Percentiles rank a stretch among this genome's conserved stretches.
These are phyloP conservation scores for Teinopalpus imperialis DNA, from an alignment of 2,888 invertebrate species.

Conservation along the genomic window DNA sequence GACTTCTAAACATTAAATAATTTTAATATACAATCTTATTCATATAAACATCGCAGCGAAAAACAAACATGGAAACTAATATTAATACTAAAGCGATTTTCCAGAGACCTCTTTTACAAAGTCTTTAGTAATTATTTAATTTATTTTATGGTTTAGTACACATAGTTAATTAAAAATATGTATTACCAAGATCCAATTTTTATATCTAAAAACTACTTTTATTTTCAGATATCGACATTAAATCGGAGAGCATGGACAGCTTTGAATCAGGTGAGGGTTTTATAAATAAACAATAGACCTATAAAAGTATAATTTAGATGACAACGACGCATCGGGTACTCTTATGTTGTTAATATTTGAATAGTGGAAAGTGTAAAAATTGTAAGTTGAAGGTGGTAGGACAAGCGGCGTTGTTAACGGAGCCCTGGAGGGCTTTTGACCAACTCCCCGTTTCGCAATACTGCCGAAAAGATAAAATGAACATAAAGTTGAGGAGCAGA, in stretches of 20 bases:
- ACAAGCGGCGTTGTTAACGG: constrained; percentile 71
- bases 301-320: constrained; percentile 37
- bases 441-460: constrained; percentile 74
- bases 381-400: constrained; percentile 60
- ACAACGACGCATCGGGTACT: constrained; percentile 40
- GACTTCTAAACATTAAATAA: no score
- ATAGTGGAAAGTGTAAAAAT: constrained; percentile 70
- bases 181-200: no score
- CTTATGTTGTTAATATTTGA: constrained; percentile 70
- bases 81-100: no score
- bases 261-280: constrained; percentile 66
- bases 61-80: no score
- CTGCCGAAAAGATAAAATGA: constrained; percentile 80
- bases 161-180: no score
- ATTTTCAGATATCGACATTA: constrained; percentile 71
- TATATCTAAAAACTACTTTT: constrained; percentile 31
- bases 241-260: constrained; percentile 77
- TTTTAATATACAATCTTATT: no score
- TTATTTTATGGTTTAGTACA: no score
- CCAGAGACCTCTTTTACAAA: no score
- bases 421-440: constrained; percentile 76
- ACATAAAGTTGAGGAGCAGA: constrained; percentile 79
- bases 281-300: constrained; percentile 42
- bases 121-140: no score
- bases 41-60: no score